Percentiles rank a stretch among this genome's conserved stretches.
These are phyloP conservation scores for Psittacula cyanocephala DNA, from an alignment of 2,113 vertebrate species.

Conservation along the genomic window DNA sequence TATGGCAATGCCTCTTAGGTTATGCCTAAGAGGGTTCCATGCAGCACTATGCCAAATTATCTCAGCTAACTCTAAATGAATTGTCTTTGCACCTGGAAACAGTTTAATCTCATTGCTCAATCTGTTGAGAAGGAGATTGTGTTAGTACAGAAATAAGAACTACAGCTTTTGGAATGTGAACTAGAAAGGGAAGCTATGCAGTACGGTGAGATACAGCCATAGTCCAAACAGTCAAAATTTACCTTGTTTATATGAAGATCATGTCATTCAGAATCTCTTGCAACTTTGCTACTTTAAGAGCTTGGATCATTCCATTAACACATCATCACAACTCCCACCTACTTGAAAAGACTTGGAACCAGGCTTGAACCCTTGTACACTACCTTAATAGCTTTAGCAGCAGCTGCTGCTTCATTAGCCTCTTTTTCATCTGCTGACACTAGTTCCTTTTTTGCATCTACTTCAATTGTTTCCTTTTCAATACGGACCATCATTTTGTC, in stretches of 20 bases:
- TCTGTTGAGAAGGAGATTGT: background rate
- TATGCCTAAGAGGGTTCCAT: background rate
- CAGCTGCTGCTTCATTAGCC: slow-evolving; percentile 86
- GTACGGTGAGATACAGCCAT: background rate
- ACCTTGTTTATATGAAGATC: background rate
- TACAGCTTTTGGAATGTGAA: background rate
- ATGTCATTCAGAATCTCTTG: background rate
- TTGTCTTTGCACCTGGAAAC: background rate
- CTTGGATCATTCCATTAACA: background rate
- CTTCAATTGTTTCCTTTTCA: slow-evolving; percentile 85
- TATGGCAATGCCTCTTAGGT: background rate
- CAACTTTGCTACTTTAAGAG: background rate
- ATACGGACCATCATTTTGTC: slow-evolving; percentile 90
- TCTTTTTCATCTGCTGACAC: slow-evolving; percentile 89
- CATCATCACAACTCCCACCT: background rate
- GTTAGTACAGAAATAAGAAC: background rate
- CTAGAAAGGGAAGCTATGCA: background rate
- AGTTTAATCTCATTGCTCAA: background rate
- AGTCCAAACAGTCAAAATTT: background rate
- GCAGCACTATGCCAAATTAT: background rate
- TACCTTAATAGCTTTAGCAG: slow-evolving; percentile 89
- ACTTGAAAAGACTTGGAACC: background rate
- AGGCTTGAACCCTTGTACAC: background rate
- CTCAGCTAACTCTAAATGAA: background rate
- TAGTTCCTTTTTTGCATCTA: slow-evolving; percentile 89